phyloP scores from a whole-genome alignment of 2,113 vertebrate genomes.

The Azemiops feae region DNA sequence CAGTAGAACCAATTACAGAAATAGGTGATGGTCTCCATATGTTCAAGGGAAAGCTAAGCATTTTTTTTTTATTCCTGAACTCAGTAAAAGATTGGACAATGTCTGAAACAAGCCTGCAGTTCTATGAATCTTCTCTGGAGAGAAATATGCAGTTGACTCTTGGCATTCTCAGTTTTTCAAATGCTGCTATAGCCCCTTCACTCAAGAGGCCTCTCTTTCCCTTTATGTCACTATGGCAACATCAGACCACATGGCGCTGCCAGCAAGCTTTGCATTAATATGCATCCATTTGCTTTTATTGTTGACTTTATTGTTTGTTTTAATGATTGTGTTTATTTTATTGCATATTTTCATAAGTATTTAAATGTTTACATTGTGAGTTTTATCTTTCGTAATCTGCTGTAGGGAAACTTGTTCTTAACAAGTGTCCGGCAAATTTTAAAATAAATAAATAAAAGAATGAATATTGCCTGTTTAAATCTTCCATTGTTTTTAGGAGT shows the following conservation, averaged over 20 bases:
- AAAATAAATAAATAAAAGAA: background rate
- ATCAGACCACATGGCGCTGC: background rate
- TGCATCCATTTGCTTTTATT: background rate
- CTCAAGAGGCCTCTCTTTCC: background rate
- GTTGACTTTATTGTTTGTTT: background rate
- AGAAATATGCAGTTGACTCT: background rate
- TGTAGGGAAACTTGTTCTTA: background rate
- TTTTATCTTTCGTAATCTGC: background rate
- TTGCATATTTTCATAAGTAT: background rate
- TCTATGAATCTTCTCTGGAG: background rate
- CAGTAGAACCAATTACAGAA: background rate
- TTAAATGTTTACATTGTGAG: background rate
- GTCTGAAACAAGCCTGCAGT: background rate
- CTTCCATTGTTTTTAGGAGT: background rate
- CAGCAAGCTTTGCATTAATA: background rate
- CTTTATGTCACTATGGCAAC: background rate
- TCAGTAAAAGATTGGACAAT: background rate
- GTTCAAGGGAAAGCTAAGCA: background rate
- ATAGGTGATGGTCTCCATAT: background rate
- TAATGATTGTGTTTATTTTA: background rate
- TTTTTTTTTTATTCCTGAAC: background rate
- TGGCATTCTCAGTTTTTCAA: background rate
- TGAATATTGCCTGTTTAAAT: background rate
- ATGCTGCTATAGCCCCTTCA: background rate
- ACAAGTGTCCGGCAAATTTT: background rate